phyloP scores from a whole-genome alignment of 1,140 invertebrate genomes.

The Pseudobourletiella spinata region DNA sequence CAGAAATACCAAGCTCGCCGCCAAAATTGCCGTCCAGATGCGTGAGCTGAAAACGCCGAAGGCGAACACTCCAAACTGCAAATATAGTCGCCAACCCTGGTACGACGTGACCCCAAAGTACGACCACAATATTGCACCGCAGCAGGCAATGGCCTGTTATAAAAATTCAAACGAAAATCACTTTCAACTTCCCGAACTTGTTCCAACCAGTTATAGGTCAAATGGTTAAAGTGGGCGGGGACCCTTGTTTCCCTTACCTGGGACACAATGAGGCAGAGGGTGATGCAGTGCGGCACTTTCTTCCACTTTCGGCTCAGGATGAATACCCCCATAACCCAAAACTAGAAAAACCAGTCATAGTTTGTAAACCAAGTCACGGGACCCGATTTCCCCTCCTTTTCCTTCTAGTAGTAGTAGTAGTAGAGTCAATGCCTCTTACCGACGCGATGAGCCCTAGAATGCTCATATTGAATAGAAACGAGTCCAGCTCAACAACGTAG shows the following conservation, averaged over 20 bases:
- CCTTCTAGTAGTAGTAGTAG: too few species aligned
- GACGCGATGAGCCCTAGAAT: conserved; percentile 63
- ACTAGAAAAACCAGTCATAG: too few species aligned
- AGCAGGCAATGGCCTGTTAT: conserved; percentile 50
- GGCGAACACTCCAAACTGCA: conserved; percentile 63
- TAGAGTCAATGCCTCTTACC: too few species aligned
- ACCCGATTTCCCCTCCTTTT: too few species aligned
- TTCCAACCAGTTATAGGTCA: background rate
- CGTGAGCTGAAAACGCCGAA: conserved; percentile 66
- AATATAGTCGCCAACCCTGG: conserved; percentile 48
- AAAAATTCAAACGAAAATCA: conserved; percentile 36
- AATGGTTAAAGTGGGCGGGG: background rate
- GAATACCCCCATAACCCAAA: conserved; percentile 71
- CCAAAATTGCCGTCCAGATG: conserved; percentile 72
- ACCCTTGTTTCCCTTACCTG: conserved; percentile 51
- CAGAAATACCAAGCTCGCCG: conserved; percentile 67
- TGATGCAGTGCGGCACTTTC: conserved; percentile 71
- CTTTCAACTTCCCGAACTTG: background rate
- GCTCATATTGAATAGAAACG: conserved; percentile 73
- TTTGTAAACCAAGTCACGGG: too few species aligned
- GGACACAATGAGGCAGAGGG: conserved; percentile 63
- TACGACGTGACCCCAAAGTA: conserved; percentile 43
- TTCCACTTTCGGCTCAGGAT: conserved; percentile 64
- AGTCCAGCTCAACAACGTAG: conserved; percentile 63
- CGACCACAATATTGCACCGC: conserved; percentile 62